Evolutionary conservation across 2,888 invertebrate species (phyloP).

Genomic region (Automeris io): DNA sequence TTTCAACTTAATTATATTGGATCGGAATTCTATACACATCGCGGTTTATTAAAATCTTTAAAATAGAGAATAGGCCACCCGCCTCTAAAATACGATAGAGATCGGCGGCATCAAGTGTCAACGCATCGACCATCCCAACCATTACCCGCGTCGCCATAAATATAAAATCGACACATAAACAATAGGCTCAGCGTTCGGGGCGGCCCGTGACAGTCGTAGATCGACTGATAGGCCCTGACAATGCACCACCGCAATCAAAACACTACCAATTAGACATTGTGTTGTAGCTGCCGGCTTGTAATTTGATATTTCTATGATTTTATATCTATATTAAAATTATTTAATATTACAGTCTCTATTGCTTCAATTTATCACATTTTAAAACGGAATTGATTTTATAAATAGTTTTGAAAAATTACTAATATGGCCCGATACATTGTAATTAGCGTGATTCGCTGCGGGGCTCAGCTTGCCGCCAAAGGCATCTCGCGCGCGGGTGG

Average conservation of each 20-base stretch:
- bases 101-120: conserved; percentile 59
- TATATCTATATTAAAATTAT: conserved; percentile 25
- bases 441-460: conserved; percentile 61
- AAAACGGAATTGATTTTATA: conserved; percentile 9
- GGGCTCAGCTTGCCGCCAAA: conserved; percentile 54
- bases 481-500: conserved; percentile 46
- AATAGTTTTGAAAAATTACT: conserved; percentile 19
- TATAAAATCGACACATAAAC: conserved; percentile 65
- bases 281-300: conserved; percentile 32
- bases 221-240: conserved; percentile 38
- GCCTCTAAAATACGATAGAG: conserved; percentile 42
- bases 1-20: background rate
- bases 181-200: conserved; percentile 41
- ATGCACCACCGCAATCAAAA: conserved; percentile 35
- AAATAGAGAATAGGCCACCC: conserved; percentile 45
- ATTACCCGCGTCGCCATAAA: conserved; percentile 47
- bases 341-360: conserved; percentile 11
- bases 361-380: conserved; percentile 7
- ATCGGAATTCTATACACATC: background rate
- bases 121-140: conserved; percentile 30
- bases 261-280: conserved; percentile 36
- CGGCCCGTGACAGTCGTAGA: conserved; percentile 37
- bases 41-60: background rate
- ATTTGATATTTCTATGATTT: conserved; percentile 21
- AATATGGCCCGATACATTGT: conserved; percentile 32